Base-by-base conservation (phyloP, 2,113 vertebrate genomes). In the Ceratotherium simum region DNA sequence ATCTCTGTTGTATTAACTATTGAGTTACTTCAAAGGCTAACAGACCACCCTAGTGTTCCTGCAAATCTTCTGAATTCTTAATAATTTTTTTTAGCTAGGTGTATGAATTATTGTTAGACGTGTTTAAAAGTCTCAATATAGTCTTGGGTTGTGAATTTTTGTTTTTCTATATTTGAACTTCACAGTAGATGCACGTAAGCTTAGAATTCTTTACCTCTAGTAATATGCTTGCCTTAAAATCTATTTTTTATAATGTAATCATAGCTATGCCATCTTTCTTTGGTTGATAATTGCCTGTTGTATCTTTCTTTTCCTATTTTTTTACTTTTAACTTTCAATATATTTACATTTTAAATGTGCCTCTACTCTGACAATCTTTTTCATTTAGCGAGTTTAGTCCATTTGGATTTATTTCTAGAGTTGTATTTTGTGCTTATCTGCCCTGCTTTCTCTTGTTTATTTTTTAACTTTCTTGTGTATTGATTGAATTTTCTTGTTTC, bases 351-450 rank as follows among this genome's bases (percentile, higher is more conserved):
- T 90, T 96, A 67, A 92, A 64, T n/a, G 11, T 73, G 36, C 13
- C 36, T 94, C 8, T 27, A 95, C 17, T 64, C 42, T 91, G 27
- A 72, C 10, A 46, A 89, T 48, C 23, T 36, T 51, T 64, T 51
- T 86, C 85, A 90, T 81, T 81, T 81, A 84, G 46, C 80, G 20
- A 83, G 3, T 18, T 65, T 48, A 62, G 13, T 64, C 29, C 42
- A 17, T 96, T 86, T 95, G 48, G 10, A 84, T 80, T 94, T 94
- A 91, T 75, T 83, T 92, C 36, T 69, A 62, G 16, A 58, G 31
- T 58, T 83, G 8, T 76, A 81, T 94, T 85, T 92, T 51, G 6
- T 70, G 27, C 4, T 80, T 79, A 70, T 39, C 12, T 84, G 9
- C 20, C 16, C 21, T 39, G 13, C 2, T 91, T 60, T 86, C 75